phyloP scores from a whole-genome alignment of 2,113 vertebrate genomes.

The Aphelocoma coerulescens region DNA sequence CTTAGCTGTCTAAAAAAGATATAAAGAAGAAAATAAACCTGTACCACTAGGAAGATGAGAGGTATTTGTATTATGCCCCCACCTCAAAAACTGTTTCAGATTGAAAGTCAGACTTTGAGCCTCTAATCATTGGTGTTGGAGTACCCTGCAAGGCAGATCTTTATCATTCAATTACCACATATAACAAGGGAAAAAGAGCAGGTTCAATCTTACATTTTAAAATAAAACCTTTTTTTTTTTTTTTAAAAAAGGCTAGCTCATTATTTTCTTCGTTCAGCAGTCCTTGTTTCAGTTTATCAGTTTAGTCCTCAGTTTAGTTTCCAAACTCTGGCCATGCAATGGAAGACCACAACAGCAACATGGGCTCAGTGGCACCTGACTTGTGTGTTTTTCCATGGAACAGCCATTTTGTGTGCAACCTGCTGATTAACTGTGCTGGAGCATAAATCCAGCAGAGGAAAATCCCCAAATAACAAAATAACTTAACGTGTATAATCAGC shows the following conservation, averaged over 20 bases:
- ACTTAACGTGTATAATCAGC: neutral
- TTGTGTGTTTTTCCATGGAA: neutral
- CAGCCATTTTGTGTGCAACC: neutral
- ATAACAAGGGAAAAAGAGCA: neutral
- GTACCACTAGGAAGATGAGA: neutral
- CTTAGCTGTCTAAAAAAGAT: neutral
- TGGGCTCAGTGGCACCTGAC: neutral
- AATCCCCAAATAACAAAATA: constrained; percentile 11
- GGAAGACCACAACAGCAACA: neutral
- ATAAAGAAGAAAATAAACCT: neutral
- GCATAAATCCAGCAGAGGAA: neutral
- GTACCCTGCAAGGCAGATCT: neutral
- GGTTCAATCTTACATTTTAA: neutral
- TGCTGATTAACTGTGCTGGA: neutral
- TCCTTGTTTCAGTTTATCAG: neutral
- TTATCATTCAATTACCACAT: neutral
- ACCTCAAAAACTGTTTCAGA: neutral
- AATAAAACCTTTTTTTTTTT: neutral
- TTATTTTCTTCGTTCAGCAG: neutral
- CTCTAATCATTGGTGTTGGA: neutral
- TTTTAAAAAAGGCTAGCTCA: neutral
- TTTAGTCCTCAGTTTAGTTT: neutral
- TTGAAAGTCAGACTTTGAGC: neutral
- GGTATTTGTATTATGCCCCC: neutral
- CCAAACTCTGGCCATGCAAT: neutral